Conservation (phyloP, 2,888 invertebrate species). For the Timema cristinae region DNA sequence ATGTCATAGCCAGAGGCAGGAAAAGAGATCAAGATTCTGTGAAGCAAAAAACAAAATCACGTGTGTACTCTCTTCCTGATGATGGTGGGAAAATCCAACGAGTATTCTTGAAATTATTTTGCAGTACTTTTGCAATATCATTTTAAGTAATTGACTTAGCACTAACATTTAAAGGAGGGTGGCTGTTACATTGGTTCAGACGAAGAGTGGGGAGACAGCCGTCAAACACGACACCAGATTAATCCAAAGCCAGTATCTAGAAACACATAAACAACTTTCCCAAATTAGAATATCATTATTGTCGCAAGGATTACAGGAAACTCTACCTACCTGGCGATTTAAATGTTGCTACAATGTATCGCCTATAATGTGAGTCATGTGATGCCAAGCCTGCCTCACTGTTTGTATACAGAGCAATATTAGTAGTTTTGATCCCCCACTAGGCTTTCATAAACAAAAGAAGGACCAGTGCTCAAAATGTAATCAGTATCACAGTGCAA, state of each 20-base stretch:
- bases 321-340: slow-evolving; percentile 10
- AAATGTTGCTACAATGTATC: slow-evolving; percentile 6
- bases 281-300: slow-evolving; percentile 1
- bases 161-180: slow-evolving; percentile 1
- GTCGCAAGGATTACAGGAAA: background rate
- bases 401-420: slow-evolving; percentile 12
- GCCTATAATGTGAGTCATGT: slow-evolving; percentile 2
- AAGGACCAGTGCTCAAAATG: slow-evolving; percentile 14
- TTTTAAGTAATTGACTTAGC: slow-evolving; percentile 13
- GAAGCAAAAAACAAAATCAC: slow-evolving; percentile 7
- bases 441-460: slow-evolving; percentile 9
- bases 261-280: slow-evolving; percentile 9
- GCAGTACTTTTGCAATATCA: slow-evolving; percentile 9
- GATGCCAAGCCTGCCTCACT: background rate
- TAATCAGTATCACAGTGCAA: slow-evolving; percentile 10
- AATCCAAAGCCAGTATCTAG: slow-evolving; percentile 1
- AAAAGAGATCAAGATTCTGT: background rate
- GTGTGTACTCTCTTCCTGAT: background rate
- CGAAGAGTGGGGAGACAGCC: background rate
- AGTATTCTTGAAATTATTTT: slow-evolving; percentile 11
- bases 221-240: background rate
- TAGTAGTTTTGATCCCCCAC: slow-evolving; percentile 1
- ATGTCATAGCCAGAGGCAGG: slow-evolving; percentile 10
- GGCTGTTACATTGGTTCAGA: slow-evolving; percentile 9
- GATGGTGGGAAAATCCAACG: slow-evolving; percentile 9